Base-by-base conservation (phyloP, 2,113 vertebrate species). In the Todiramphus saurophagus region DNA sequence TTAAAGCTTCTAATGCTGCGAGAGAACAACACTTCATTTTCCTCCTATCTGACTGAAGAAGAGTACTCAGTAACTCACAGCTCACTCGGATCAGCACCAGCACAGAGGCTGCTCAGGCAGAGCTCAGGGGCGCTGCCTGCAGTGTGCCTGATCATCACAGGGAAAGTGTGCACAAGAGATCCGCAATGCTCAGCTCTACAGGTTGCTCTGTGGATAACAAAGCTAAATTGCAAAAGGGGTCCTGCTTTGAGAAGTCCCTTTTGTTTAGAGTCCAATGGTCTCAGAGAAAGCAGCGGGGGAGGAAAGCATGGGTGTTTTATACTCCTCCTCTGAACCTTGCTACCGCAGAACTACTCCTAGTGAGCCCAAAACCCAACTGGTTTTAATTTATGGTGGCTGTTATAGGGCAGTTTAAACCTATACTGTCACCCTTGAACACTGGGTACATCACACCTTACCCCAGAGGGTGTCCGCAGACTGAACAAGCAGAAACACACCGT, bases 391-490 rank as follows among this genome's bases (percentile, higher is more conserved):
- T 2, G 0, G 66, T 31, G 25, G 33, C 39, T 81, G 37, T 39
- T 59, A 44, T 4, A 33, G 7, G 24, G 33, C 53, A 66, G 31
- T 60, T 81, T 66, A 59, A 82, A 60, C 18, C 35, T n/a, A 27
- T 13, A 9, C 23, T 16, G 24, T 39, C 28, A 13, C 33, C 44
- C 56, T 59, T 2, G 2, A 46, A 70, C 43, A 10, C 24, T 4
- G 21, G 58, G 24, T 16, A 41, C 50, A 17, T 9, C 11, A 8
- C 2, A 30, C 43, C 64, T 39, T 8, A 23, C 33, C 33, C 31
- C 1, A 2, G 23, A 39, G 7, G 43, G 44, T 8, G 17, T 8
- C 48, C 1, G 2, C 60, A 39, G 50, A 10, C 48, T 8, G n/a
- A 81, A 15, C n/a, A 17, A n/a, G 27, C 30, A 39, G 81, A 46